Conservation (phyloP, 1,140 invertebrate species). For the Halictus rubicundus region DNA sequence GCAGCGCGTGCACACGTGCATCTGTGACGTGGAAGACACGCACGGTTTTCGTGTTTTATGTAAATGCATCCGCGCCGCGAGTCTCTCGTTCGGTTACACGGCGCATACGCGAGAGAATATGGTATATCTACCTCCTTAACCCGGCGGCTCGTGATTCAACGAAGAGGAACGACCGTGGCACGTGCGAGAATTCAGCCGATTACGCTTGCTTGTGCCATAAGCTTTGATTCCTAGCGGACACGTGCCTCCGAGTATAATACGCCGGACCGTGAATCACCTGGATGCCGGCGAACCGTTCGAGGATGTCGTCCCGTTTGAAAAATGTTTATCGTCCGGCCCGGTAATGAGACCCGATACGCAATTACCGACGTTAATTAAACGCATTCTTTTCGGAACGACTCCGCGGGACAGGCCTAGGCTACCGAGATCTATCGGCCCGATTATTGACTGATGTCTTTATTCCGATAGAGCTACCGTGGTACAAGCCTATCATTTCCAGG, state of each 20-base stretch:
- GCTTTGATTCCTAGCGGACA: neutral
- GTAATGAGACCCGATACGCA: neutral
- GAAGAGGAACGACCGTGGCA: neutral
- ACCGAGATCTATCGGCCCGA: neutral
- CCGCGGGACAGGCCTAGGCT: too few relatives aligned
- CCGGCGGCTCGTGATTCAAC: neutral
- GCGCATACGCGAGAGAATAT: too few relatives aligned
- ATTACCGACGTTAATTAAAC: neutral
- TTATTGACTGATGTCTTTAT: conserved; percentile 2
- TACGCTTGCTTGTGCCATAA: neutral
- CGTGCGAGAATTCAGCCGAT: conserved; percentile 5
- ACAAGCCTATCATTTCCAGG: neutral
- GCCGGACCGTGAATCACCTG: neutral
- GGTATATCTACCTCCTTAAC: too few relatives aligned
- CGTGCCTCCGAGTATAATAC: neutral
- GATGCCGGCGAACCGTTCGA: neutral
- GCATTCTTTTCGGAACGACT: neutral
- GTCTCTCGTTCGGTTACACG: too few relatives aligned
- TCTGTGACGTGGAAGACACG: neutral
- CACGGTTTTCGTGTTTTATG: conserved; percentile 1
- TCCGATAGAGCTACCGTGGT: neutral
- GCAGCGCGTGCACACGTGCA: neutral
- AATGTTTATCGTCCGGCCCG: neutral
- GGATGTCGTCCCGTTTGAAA: neutral
- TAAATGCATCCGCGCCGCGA: neutral